A percentile compares a stretch with the other conserved stretches of the same genome.
Conservation (phyloP, 2,888 invertebrate genomes). For the Octonoba sinensis region DNA sequence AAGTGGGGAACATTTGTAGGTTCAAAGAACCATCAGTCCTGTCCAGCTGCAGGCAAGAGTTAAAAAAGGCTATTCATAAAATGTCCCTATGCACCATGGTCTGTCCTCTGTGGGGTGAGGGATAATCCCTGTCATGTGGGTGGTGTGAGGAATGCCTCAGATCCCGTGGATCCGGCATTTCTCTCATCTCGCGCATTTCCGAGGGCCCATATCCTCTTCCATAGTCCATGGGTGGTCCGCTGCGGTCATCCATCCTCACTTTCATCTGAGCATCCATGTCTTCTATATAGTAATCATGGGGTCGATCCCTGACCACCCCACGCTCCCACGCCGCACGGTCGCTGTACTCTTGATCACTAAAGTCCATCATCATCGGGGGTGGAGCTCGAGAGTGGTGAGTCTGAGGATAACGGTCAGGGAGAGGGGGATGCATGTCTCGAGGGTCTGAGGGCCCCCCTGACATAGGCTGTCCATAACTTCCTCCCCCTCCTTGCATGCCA, state of each 20-base stretch:
- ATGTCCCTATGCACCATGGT: constrained; percentile 63
- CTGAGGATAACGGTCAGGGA: constrained; percentile 51
- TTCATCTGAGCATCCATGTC: constrained; percentile 50
- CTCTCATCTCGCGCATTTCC: constrained; percentile 60
- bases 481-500: constrained; percentile 21
- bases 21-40: no score
- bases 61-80: constrained; percentile 46
- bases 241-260: constrained; percentile 31
- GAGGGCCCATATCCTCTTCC: constrained; percentile 36
- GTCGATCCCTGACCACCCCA: constrained; percentile 21
- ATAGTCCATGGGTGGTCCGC: constrained; percentile 19
- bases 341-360: constrained; percentile 51
- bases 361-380: constrained; percentile 32
- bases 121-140: constrained; percentile 58
- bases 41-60: constrained; percentile 20
- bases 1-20: no score
- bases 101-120: constrained; percentile 63
- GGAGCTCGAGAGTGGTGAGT: constrained; percentile 47
- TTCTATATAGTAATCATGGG: constrained; percentile 52
- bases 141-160: constrained; percentile 51
- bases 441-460: constrained; percentile 16
- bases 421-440: constrained; percentile 23
- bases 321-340: constrained; percentile 50
- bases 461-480: constrained; percentile 22
- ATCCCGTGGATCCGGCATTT: constrained; percentile 46